Conservation (phyloP, 1,140 invertebrate genomes). For the Planococcus citri region DNA sequence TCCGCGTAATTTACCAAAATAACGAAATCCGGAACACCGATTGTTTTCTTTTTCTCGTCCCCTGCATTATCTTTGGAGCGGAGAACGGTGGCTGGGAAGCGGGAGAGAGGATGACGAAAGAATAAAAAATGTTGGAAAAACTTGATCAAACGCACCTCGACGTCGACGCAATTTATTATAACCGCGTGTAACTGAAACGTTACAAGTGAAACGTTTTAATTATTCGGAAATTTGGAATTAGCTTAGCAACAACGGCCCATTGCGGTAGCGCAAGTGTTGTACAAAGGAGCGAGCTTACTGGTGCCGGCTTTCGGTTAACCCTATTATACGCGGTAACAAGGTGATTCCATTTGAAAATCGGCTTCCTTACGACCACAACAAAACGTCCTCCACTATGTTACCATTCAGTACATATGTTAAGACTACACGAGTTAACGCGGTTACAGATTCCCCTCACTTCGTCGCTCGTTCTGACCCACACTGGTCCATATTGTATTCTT, state of each 20-base stretch:
- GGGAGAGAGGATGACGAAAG: too few species aligned
- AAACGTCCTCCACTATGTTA: background rate
- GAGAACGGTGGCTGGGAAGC: too few species aligned
- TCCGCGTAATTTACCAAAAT: too few species aligned
- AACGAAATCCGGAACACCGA: too few species aligned
- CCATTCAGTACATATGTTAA: background rate
- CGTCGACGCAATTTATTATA: too few species aligned
- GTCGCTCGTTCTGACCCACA: too few species aligned
- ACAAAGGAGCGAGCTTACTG: background rate
- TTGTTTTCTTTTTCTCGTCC: too few species aligned
- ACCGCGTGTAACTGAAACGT: background rate
- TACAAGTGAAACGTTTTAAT: background rate
- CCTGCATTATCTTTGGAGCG: too few species aligned
- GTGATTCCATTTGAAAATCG: constrained; percentile 3
- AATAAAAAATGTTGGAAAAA: too few species aligned
- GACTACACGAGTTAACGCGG: background rate
- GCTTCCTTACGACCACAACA: background rate
- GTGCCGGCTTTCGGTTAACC: background rate
- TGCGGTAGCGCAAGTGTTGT: background rate
- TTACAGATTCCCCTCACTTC: too few species aligned
- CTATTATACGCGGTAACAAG: constrained; percentile 2
- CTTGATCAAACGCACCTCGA: too few species aligned
- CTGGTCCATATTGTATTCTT: too few species aligned
- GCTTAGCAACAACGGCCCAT: background rate
- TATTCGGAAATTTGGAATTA: constrained; percentile 3